phyloP scores from a whole-genome alignment of 2,113 vertebrate species.

The Alethe diademata region DNA sequence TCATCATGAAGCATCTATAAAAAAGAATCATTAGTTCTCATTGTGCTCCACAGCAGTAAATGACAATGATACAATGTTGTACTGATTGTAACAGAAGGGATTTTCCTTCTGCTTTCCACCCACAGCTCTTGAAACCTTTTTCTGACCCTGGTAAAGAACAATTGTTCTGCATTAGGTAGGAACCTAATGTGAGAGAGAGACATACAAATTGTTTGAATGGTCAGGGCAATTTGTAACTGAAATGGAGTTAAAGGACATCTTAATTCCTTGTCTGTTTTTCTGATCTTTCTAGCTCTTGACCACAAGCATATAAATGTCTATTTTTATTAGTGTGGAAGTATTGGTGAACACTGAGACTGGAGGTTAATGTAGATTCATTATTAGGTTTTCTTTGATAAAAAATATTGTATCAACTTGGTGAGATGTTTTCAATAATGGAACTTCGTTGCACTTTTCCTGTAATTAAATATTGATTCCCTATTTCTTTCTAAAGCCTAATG shows the following conservation, averaged over 20 bases:
- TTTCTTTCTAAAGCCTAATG: slow-evolving; percentile 16
- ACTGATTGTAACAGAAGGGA: background rate
- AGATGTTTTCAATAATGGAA: slow-evolving; percentile 1
- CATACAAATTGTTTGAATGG: background rate
- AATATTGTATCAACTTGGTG: background rate
- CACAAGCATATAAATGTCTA: background rate
- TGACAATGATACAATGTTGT: background rate
- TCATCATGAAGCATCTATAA: background rate
- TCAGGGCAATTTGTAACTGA: background rate
- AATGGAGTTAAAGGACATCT: background rate
- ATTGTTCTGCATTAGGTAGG: background rate
- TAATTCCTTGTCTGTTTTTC: background rate
- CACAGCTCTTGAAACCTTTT: background rate
- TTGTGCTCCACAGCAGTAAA: background rate
- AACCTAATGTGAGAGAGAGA: background rate
- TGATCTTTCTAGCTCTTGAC: background rate
- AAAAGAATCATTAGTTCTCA: background rate
- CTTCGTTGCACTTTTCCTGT: background rate
- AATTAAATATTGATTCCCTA: slow-evolving; percentile 22
- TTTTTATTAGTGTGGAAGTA: background rate
- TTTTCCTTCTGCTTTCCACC: slow-evolving; percentile 10
- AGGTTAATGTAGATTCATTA: background rate
- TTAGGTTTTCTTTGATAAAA: slow-evolving; percentile 28
- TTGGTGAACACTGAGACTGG: background rate
- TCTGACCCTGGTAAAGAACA: background rate